Evolutionary conservation across 2,888 invertebrate species (phyloP).

Genomic region (Caenorhabditis zanzibari): DNA sequence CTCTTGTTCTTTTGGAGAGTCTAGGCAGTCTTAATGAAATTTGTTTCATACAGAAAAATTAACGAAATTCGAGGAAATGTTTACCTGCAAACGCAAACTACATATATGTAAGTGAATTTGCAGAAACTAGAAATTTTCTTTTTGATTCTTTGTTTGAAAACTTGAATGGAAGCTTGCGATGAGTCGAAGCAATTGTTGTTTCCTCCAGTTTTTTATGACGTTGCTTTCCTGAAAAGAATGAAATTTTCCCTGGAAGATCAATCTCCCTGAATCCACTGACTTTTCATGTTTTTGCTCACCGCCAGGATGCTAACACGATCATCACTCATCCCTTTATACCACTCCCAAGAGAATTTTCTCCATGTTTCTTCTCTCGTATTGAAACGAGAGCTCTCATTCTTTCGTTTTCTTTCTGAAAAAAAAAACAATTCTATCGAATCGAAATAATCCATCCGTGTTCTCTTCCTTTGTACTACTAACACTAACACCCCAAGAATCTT

Average conservation of each 20-base stretch:
- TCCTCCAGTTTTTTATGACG: too few relatives aligned
- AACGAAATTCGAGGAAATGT: too few relatives aligned
- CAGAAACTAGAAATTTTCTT: conserved; percentile 1
- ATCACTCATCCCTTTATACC: conserved; percentile 38
- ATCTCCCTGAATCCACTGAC: not conserved
- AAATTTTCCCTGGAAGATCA: not conserved
- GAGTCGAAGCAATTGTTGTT: too few relatives aligned
- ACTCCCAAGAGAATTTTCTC: conserved; percentile 18
- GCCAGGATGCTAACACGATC: conserved; percentile 30
- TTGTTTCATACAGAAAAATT: too few relatives aligned
- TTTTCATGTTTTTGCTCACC: not conserved
- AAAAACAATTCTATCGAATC: conserved; percentile 12
- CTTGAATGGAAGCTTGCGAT: too few relatives aligned
- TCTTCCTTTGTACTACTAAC: conserved; percentile 25
- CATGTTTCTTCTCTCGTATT: not conserved
- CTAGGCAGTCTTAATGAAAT: too few relatives aligned
- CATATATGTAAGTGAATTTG: too few relatives aligned
- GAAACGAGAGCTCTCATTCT: not conserved
- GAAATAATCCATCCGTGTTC: conserved; percentile 19
- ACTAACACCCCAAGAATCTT: conserved; percentile 42
- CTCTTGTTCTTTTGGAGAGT: not conserved
- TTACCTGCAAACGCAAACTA: too few relatives aligned
- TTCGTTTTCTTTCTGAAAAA: not conserved
- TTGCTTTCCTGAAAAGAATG: not conserved
- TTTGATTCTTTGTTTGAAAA: too few relatives aligned